phyloP scores from a whole-genome alignment of 1,140 invertebrate genomes.

The Bombus picipes region DNA sequence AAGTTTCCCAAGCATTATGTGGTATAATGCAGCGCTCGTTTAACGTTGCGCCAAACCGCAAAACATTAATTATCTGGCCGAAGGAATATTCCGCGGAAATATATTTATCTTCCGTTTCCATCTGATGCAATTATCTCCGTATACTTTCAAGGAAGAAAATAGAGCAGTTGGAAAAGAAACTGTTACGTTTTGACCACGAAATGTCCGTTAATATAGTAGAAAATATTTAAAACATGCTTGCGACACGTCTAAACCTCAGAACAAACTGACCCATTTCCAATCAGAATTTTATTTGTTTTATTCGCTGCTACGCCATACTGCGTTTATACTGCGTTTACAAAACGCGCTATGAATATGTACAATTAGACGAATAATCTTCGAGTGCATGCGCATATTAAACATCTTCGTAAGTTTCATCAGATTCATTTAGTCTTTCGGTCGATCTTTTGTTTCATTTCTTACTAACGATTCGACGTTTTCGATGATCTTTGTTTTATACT shows the following conservation, averaged over 20 bases:
- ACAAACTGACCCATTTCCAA: neutral
- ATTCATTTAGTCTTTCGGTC: neutral
- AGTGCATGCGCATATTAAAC: neutral
- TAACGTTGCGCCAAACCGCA: constrained; percentile 18
- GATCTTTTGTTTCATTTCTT: neutral
- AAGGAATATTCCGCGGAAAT: neutral
- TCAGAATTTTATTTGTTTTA: neutral
- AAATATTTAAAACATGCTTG: neutral
- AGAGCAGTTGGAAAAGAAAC: neutral
- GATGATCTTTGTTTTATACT: neutral
- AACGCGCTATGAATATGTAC: neutral
- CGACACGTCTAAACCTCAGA: too few species aligned
- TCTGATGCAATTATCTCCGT: neutral
- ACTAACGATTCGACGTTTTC: neutral
- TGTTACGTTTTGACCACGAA: neutral
- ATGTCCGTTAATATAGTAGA: neutral
- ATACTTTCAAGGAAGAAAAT: neutral
- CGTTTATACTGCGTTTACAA: neutral
- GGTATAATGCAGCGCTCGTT: constrained; percentile 20
- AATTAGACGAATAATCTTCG: neutral
- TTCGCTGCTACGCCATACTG: neutral
- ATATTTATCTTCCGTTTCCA: neutral
- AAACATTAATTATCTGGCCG: constrained; percentile 23
- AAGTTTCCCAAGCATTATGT: constrained; percentile 23
- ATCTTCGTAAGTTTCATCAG: neutral